Percentiles rank a stretch among this genome's conserved stretches.
These are phyloP conservation scores for Idaea biselata DNA, from an alignment of 2,888 invertebrate genomes.

Conservation along the genomic window DNA sequence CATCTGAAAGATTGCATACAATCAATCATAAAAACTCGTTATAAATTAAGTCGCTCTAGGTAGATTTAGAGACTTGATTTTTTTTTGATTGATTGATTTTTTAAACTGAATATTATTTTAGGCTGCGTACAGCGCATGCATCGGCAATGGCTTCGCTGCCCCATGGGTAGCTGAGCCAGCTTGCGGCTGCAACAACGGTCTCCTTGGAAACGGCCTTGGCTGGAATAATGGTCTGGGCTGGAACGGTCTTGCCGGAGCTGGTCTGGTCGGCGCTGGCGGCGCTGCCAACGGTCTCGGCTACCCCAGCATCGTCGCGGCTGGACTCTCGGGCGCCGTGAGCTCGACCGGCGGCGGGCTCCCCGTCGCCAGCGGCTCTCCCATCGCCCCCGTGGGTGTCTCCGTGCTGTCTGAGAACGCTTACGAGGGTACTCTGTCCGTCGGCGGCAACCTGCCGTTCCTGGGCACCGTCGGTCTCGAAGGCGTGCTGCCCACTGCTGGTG, in stretches of 20 bases:
- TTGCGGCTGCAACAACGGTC: slow-evolving; percentile 8
- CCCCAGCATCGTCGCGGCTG: slow-evolving; percentile 19
- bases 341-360: slow-evolving; percentile 37
- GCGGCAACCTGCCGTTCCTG: slow-evolving; percentile 43
- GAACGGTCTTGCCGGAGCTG: slow-evolving; percentile 28
- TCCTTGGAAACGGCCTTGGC: slow-evolving; percentile 15
- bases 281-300: slow-evolving; percentile 17
- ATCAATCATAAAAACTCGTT: too few relatives aligned
- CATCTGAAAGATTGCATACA: too few relatives aligned
- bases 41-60: too few relatives aligned
- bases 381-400: slow-evolving; percentile 35
- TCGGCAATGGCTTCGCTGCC: not conserved
- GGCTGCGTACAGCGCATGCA: slow-evolving; percentile 1
- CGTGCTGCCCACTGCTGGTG: slow-evolving; percentile 34
- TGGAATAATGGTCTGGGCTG: slow-evolving; percentile 12
- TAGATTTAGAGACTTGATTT: too few relatives aligned
- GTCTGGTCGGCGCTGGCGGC: slow-evolving; percentile 9
- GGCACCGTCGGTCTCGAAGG: slow-evolving; percentile 39
- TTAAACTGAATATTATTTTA: not conserved
- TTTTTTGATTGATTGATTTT: not conserved
- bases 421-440: slow-evolving; percentile 31
- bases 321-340: slow-evolving; percentile 22
- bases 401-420: slow-evolving; percentile 42
- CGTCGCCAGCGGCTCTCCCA: slow-evolving; percentile 33
- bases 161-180: not conserved